phyloP scores from a whole-genome alignment of 2,888 invertebrate species.

The Labia minor region DNA sequence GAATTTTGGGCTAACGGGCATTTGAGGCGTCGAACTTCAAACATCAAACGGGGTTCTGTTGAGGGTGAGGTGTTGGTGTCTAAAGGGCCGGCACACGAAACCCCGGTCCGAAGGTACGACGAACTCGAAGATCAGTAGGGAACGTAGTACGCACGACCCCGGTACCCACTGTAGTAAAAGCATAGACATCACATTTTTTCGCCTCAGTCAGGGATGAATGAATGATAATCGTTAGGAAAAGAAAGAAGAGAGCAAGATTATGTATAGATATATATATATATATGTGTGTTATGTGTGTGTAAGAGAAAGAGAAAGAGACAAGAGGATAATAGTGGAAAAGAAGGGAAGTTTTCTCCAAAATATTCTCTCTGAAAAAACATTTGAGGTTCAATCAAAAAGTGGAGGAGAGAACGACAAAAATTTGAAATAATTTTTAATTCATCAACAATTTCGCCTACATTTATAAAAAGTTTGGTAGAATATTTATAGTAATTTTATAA shows the following conservation, averaged over 20 bases:
- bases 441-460: slow-evolving; percentile 2
- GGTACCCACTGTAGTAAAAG: slow-evolving; percentile 24
- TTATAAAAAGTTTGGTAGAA: neutral
- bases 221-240: neutral
- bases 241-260: neutral
- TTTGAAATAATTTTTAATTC: neutral
- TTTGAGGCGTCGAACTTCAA: slow-evolving; percentile 3
- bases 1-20: slow-evolving; percentile 15
- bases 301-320: no score
- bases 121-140: slow-evolving; percentile 24
- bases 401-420: neutral
- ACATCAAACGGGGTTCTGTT: neutral
- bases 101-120: neutral
- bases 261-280: no score
- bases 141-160: slow-evolving; percentile 26
- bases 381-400: neutral
- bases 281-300: no score
- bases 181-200: neutral
- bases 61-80: neutral
- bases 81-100: slow-evolving; percentile 1
- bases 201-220: neutral
- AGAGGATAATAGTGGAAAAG: neutral
- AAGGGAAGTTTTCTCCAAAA: neutral
- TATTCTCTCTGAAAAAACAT: neutral
- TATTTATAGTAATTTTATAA: neutral